Evolutionary conservation across 2,113 vertebrate species (phyloP), one percentile per base, ranked within the genome.

Genomic region (Camarhynchus parvulus): DNA sequence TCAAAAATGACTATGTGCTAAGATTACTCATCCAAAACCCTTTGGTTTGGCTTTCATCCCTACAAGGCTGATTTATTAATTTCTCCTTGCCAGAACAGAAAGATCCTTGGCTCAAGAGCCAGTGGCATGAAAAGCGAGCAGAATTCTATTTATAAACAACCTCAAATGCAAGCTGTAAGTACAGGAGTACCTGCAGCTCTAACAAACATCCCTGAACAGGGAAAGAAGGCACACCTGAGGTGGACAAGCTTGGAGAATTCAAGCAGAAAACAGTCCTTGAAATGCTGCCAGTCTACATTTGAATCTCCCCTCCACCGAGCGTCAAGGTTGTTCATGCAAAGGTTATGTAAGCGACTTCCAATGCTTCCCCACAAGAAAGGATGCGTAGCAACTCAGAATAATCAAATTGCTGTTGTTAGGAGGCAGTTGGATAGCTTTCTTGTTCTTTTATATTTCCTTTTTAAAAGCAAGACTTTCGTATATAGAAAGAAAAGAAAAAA

Each of bases 211-310:
- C 94, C 72, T 87, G 86, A 92, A 35, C 59, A 91, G 39, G 70
- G 37, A 33, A 77, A 50, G 93, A 52, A 96, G 72, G 92, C 81
- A 83, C 46, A 91, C 90, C 86, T 94, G 77, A 96, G 87, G 83
- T 83, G 76, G 50, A 68, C 66, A 95, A 93, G 59, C 53, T 73
- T 92, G 58, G 64, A 75, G 50, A 50, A 92, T 20, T 96, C 87
- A 77, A 90, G 82, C 89, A 94, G 96, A 96, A 95, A 95, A 89
- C 52, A 81, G 87, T 41, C 53, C 74, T 94, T 97, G 95, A 97
- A 96, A 96, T 83, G 50, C 81, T 97, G 94, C 87, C 92, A 96
- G 92, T 49, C 76, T 86, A 66, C 83, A 96, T 97, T 90, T 97
- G 66, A 96, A 92, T 95, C 96, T 95, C 70, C 68, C 62, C 82